These are phyloP conservation scores for Oreotragus oreotragus DNA, from an alignment of 2,113 vertebrate genomes.

Conservation along the genomic window DNA sequence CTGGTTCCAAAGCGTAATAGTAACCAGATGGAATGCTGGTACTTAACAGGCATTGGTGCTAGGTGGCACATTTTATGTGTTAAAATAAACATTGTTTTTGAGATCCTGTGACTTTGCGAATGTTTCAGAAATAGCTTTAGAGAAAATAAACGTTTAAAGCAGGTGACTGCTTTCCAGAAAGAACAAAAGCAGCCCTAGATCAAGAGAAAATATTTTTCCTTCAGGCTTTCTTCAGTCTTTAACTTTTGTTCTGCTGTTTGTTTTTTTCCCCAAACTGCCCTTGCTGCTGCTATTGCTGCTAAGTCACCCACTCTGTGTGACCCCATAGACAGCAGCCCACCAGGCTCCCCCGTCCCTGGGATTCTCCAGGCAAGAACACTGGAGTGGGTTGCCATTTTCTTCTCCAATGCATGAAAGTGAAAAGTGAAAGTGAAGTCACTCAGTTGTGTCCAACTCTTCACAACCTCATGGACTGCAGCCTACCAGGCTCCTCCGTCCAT, in stretches of 20 bases:
- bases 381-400: too few species aligned
- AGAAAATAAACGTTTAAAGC: conserved; percentile 22
- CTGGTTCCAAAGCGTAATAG: neutral
- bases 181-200: neutral
- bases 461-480: too few species aligned
- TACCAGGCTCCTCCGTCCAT: too few species aligned
- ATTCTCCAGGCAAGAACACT: too few species aligned
- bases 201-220: neutral
- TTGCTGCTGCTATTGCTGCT: neutral
- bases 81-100: conserved; percentile 65
- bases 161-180: neutral
- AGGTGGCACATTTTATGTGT: conserved; percentile 28
- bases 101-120: conserved; percentile 49
- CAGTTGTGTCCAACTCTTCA: fast-evolving
- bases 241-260: neutral
- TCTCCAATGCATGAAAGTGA: too few species aligned
- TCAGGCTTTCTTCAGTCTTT: neutral
- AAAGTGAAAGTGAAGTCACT: too few species aligned
- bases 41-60: conserved; percentile 2
- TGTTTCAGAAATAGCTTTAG: conserved; percentile 36
- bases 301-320: too few species aligned
- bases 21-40: conserved; percentile 5
- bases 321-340: too few species aligned
- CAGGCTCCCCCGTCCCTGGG: too few species aligned
- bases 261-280: neutral